Conservation (phyloP, 2,113 vertebrate species). For the Mustela lutreola region DNA sequence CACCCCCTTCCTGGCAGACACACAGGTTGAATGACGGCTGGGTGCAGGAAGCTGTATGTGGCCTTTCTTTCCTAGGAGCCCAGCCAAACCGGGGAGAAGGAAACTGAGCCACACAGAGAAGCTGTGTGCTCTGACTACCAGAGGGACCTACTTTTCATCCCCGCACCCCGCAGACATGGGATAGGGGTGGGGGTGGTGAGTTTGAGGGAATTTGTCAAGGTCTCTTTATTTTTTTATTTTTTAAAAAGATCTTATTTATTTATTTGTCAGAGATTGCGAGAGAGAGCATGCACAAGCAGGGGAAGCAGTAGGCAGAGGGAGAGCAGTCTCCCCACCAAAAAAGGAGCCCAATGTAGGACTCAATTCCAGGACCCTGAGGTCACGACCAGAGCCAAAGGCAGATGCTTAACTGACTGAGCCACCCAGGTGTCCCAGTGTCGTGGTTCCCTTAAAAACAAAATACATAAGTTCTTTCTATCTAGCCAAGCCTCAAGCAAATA, state of each 20-base stretch:
- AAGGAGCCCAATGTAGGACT: too few species aligned
- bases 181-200: background rate
- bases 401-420: background rate
- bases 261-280: background rate
- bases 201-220: background rate
- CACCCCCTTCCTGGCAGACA: background rate
- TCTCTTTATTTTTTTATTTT: background rate
- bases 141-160: background rate
- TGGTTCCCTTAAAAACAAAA: conserved; percentile 25
- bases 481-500: conserved; percentile 29
- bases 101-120: background rate
- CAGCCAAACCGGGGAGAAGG: background rate
- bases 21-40: background rate
- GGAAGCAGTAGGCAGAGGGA: background rate
- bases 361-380: background rate
- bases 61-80: background rate
- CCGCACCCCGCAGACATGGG: background rate
- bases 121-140: background rate
- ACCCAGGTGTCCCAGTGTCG: background rate
- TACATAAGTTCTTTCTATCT: background rate
- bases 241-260: background rate
- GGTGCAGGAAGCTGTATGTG: background rate
- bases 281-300: background rate
- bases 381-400: background rate
- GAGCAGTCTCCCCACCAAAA: background rate